Percentiles rank a stretch among this genome's conserved stretches.
Evolutionary conservation across 2,888 invertebrate species (phyloP).

Genomic region (Cryptophagus acutangulus): DNA sequence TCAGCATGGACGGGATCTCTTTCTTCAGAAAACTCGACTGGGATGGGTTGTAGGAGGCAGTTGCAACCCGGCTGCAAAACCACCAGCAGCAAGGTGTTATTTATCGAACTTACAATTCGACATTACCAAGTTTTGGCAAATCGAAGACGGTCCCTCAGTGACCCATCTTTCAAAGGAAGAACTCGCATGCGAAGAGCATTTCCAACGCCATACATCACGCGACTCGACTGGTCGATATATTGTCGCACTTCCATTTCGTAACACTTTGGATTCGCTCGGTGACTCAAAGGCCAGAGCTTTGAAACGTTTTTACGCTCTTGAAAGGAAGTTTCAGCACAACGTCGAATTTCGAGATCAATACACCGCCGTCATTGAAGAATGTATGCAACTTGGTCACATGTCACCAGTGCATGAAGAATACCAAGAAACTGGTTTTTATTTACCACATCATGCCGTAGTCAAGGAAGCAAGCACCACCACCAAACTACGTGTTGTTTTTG

Average conservation of each 20-base stretch:
- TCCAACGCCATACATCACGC: neutral
- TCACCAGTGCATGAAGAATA: neutral
- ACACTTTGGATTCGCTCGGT: too few relatives aligned
- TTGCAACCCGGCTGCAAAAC: neutral
- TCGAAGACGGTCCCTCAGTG: constrained; percentile 9
- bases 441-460: too few relatives aligned
- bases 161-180: constrained; percentile 7
- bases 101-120: too few relatives aligned
- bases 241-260: constrained; percentile 12
- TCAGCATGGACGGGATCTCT: too few relatives aligned
- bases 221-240: constrained; percentile 11
- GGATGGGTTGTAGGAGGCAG: neutral
- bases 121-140: constrained; percentile 16
- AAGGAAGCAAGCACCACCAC: too few relatives aligned
- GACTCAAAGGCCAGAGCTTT: neutral
- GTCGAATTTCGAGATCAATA: neutral
- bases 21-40: constrained; percentile 1
- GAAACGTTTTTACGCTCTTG: constrained; percentile 1
- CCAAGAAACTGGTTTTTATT: neutral
- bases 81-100: too few relatives aligned
- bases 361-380: constrained; percentile 3
- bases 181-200: constrained; percentile 11
- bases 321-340: constrained; percentile 1
- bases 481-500: too few relatives aligned
- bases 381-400: constrained; percentile 4